Percentiles rank a stretch among this genome's conserved stretches.
Conservation (phyloP, 2,113 vertebrate species). For the Cyphotilapia sp. region DNA sequence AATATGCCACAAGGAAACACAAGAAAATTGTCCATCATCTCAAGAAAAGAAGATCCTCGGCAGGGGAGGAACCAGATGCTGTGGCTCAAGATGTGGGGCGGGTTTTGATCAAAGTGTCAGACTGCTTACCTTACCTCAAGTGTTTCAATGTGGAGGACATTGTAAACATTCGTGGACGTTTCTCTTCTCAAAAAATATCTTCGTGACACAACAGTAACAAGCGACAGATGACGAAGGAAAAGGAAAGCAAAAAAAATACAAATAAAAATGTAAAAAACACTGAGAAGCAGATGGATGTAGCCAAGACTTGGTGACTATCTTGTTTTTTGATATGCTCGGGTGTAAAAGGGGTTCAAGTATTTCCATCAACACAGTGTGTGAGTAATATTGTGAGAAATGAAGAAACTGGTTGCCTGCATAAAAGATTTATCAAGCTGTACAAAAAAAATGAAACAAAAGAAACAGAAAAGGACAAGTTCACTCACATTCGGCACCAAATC, state of each 20-base stretch:
- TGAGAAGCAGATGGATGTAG: conserved; percentile 50
- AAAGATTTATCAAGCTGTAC: background rate
- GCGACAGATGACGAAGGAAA: conserved; percentile 25
- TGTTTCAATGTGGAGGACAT: conserved; percentile 75
- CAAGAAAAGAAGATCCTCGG: conserved; percentile 26
- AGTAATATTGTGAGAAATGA: conserved; percentile 23
- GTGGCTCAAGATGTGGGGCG: conserved; percentile 65
- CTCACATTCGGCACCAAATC: conserved; percentile 1
- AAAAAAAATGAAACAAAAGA: background rate
- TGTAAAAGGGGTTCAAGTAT: conserved; percentile 29
- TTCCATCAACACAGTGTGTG: conserved; percentile 32
- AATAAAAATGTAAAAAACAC: conserved; percentile 2
- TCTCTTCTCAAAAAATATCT: conserved; percentile 61
- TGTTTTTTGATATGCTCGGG: conserved; percentile 36
- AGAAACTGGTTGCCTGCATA: conserved; percentile 6
- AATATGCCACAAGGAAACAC: background rate
- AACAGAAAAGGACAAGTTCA: background rate
- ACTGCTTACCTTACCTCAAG: conserved; percentile 83
- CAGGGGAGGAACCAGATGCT: conserved; percentile 49
- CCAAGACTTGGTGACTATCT: conserved; percentile 32
- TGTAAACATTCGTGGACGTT: conserved; percentile 67
- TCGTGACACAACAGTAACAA: conserved; percentile 35
- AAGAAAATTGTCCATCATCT: conserved; percentile 33
- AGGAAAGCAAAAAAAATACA: conserved; percentile 1
- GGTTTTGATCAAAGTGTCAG: conserved; percentile 68